Evolutionary conservation across 2,113 vertebrate genomes (phyloP).

Genomic region (Ciconia boyciana): DNA sequence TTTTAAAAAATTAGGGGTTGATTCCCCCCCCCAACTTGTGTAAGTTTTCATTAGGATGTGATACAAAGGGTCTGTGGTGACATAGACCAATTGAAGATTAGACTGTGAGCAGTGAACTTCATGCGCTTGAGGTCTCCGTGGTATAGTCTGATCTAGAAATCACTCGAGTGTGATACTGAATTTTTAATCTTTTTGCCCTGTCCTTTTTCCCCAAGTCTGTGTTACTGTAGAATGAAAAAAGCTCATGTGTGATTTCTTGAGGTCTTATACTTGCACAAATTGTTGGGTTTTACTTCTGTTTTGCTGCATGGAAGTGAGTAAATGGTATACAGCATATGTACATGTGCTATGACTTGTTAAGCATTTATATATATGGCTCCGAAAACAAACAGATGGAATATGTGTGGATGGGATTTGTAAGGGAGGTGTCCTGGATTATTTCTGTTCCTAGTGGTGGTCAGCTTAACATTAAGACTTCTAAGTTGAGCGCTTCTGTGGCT

Average conservation of each 20-base stretch:
- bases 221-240: neutral
- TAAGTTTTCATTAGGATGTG: neutral
- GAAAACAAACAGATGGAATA: neutral
- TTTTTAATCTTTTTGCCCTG: neutral
- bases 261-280: neutral
- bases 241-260: neutral
- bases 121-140: neutral
- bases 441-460: neutral
- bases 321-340: accelerated
- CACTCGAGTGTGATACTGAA: neutral
- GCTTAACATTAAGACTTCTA: too few species aligned
- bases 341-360: neutral
- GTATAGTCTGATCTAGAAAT: neutral
- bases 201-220: neutral
- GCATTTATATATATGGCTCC: neutral
- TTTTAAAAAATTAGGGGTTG: neutral
- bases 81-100: neutral
- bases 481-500: neutral
- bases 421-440: neutral
- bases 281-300: neutral
- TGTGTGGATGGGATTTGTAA: neutral
- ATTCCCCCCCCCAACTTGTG: neutral
- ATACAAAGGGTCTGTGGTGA: neutral
- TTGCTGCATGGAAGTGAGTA: neutral
- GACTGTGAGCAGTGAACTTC: neutral